Base-by-base conservation (phyloP, 2,797 vertebrate genomes). In the Peromyscus melanophrys region DNA sequence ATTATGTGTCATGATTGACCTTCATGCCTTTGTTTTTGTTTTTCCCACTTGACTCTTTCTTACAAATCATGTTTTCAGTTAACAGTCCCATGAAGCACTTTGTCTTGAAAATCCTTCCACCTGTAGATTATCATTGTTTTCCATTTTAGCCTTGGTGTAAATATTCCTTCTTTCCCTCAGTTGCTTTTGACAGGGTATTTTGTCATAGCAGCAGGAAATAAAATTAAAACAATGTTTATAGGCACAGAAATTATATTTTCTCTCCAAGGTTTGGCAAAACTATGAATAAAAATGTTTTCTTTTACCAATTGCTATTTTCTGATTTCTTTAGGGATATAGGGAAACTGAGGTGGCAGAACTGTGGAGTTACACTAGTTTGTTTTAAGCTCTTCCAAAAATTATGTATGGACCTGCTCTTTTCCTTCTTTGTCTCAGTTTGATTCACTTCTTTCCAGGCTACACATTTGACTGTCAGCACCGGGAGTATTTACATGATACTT, bases 1-100 rank as follows among this genome's bases (percentile, higher is more conserved):
- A 61, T 86, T 27, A 49, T 75, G 52, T 92, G 61, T 86, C 27
- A 49, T 63, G n/a, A 34, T 59, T 88, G 34, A 11, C 34, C 1
- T 65, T 77, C n/a, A 90, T 34, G 37, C 21, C n/a, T 89, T 34
- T 90, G 12, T 4, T n/a, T 85, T n/a, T 52, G 63, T 8, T 76
- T 93, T n/a, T 92, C 29, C 43, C 34, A n/a, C 55, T 95, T 89
- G 40, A 88, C 57, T 93, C 6, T 89, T 61, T 90, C 27, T 31
- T 71, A 83, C 16, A 90, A 92, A 95, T 90, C 96, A 80, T 90
- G 37, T 57, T 89, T 94, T 65, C 59, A 49, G 82, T 73, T 91
- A 94, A 91, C 57, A 69, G 93, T 69, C 13, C 57, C 71, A 7
- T 37, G 63, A 49, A 57, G 84, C 46, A 76, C 19, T 84, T 89